A percentile compares a stretch with the other conserved stretches of the same genome.
Conservation (phyloP, 2,113 vertebrate genomes). For the Irena cyanogastra region DNA sequence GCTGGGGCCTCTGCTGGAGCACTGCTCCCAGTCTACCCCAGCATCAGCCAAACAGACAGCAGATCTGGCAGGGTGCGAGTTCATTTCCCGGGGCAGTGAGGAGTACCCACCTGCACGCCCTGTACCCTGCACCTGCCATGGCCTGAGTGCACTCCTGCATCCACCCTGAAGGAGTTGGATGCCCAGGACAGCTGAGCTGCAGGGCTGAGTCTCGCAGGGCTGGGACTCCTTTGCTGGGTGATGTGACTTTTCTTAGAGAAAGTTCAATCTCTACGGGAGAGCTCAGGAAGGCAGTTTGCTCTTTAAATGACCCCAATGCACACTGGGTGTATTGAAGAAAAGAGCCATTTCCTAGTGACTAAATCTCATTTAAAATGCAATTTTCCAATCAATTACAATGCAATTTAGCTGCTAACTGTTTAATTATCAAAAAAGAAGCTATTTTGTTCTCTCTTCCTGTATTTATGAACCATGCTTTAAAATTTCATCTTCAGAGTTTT, state of each 20-base stretch:
- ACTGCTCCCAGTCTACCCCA: neutral
- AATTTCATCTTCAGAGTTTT: neutral
- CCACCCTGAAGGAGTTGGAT: neutral
- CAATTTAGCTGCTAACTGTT: slow-evolving; percentile 75
- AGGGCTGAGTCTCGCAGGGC: neutral
- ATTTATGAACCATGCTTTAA: slow-evolving; percentile 43
- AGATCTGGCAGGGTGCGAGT: neutral
- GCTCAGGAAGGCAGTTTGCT: slow-evolving; percentile 37
- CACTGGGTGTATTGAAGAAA: slow-evolving; percentile 45
- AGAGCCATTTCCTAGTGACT: slow-evolving; percentile 69
- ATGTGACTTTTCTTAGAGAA: neutral
- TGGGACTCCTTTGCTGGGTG: neutral
- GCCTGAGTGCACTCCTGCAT: neutral
- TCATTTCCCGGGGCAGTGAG: neutral
- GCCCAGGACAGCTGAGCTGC: neutral
- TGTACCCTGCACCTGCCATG: neutral
- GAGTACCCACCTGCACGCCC: neutral
- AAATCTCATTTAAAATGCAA: slow-evolving; percentile 80
- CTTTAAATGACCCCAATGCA: slow-evolving; percentile 64
- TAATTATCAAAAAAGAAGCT: slow-evolving; percentile 70
- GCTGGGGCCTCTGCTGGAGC: neutral
- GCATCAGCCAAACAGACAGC: neutral
- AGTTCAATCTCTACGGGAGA: neutral
- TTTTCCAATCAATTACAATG: slow-evolving; percentile 77
- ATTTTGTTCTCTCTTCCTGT: slow-evolving; percentile 30